Base-by-base conservation (phyloP, 2,797 vertebrate genomes). In the Hippocampus kuda region DNA sequence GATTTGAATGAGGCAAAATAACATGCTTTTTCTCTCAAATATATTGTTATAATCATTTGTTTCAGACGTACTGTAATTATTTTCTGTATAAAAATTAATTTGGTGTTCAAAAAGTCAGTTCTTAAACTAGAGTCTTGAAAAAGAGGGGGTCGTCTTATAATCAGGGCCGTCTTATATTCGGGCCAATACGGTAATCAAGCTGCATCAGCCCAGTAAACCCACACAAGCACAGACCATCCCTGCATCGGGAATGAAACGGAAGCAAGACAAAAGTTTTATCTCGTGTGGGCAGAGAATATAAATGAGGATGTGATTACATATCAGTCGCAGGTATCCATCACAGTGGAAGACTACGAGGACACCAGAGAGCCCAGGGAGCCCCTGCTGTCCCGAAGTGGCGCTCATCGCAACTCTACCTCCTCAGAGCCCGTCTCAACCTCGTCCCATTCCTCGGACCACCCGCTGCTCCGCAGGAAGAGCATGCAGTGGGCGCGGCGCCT, bases 401-500 rank as follows among this genome's bases (percentile, higher is more conserved):
- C 80, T 42, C 92, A 93, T 68, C 91, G 92, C 15, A 93, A 92
- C 86, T 93, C 92, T 73, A 93, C 92, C 48, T 92, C 91, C 51
- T 93, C 91, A 0, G 92, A 89, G 80, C 89, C 89, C 44, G 76
- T 87, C 71, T 87, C 90, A 67, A 88, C 87, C 46, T 92, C 91
- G 27, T 92, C 90, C 49, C 90, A 92, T 75, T 86, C 85, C 34
- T 88, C 89, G 0, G 93, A 94, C 72, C 92, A 92, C 81, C 93
- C 92, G 0, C 86, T 94, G 71, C 90, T 93, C 54, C 78, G 92
- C 74, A 90, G 91, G 76, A 94, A 94, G 85, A 94, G 93, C 86
- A 92, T 94, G 92, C 93, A 92, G 86, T 94, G 92, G 93, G 93
- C 92, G 0, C 88, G 92, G 12, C 84, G 92, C 27, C 86, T 93